Conservation (phyloP, 2,797 vertebrate species). For the Malurus leucopterus region DNA sequence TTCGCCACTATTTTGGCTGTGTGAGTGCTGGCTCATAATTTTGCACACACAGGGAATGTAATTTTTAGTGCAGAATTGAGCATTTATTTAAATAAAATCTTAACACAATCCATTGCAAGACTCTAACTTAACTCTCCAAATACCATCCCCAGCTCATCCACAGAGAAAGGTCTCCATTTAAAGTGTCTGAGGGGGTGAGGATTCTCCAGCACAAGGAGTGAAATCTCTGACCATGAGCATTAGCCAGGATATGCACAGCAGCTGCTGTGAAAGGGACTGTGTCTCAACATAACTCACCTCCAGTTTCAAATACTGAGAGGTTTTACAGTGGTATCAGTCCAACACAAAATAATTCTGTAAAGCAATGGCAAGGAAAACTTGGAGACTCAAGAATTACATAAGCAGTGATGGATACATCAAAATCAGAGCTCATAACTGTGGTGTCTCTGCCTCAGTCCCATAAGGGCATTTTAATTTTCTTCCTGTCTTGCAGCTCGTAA, state of each 20-base stretch:
- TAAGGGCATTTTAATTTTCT: conserved; percentile 66
- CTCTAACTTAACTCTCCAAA: background rate
- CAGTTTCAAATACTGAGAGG: background rate
- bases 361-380: conserved; percentile 2
- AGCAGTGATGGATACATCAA: conserved; percentile 18
- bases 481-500: conserved; percentile 68
- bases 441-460: conserved; percentile 35
- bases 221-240: rapidly evolving
- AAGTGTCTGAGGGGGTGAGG: background rate
- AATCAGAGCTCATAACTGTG: background rate
- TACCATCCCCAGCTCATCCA: background rate
- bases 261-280: background rate
- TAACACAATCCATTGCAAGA: background rate
- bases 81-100: background rate
- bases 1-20: background rate
- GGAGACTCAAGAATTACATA: background rate
- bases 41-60: background rate
- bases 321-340: background rate
- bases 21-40: background rate
- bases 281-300: background rate
- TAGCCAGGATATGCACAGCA: background rate
- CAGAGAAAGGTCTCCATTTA: background rate
- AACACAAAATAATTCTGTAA: background rate
- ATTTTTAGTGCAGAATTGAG: background rate
- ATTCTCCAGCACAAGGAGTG: background rate